A percentile compares a stretch with the other conserved stretches of the same genome.
Conservation (phyloP, 2,888 invertebrate species). For the Malachius bipustulatus region DNA sequence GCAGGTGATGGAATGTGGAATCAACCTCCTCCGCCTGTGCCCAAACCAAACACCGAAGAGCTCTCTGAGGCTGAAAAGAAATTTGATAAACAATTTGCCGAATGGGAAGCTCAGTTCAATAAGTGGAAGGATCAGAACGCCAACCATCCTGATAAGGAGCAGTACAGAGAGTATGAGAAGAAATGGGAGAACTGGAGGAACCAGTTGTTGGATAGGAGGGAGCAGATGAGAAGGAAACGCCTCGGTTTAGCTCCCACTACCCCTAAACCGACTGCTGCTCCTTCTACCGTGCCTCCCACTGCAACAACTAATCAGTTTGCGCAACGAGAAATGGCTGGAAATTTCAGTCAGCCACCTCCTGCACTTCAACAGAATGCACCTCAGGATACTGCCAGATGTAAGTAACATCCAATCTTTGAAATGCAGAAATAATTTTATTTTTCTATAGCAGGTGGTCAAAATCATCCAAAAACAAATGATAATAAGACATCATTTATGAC, state of each 20-base stretch:
- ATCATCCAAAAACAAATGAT: too few species aligned
- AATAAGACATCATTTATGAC: too few species aligned
- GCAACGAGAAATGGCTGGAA: conserved; percentile 17
- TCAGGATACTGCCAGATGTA: too few species aligned
- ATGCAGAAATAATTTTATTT: too few species aligned
- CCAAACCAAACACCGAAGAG: conserved; percentile 26
- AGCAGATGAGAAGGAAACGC: conserved; percentile 65
- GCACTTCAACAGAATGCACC: too few species aligned
- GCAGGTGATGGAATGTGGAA: not conserved
- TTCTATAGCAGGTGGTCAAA: too few species aligned
- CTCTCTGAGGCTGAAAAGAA: conserved; percentile 61
- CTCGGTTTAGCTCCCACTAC: conserved; percentile 23
- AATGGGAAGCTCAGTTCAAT: conserved; percentile 86
- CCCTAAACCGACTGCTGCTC: too few species aligned
- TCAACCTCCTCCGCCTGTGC: conserved; percentile 7
- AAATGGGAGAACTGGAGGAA: conserved; percentile 79
- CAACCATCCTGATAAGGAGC: conserved; percentile 81
- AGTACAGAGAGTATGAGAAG: conserved; percentile 73
- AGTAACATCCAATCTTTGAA: too few species aligned
- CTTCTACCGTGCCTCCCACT: conserved; percentile 9
- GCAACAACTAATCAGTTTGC: conserved; percentile 11
- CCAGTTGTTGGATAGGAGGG: conserved; percentile 66
- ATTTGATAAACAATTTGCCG: conserved; percentile 78
- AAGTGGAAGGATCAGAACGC: conserved; percentile 86
- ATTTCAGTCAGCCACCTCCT: conserved; percentile 15